Conservation (phyloP, 2,113 vertebrate genomes). For the Brachyhypopomus occidentalis region DNA sequence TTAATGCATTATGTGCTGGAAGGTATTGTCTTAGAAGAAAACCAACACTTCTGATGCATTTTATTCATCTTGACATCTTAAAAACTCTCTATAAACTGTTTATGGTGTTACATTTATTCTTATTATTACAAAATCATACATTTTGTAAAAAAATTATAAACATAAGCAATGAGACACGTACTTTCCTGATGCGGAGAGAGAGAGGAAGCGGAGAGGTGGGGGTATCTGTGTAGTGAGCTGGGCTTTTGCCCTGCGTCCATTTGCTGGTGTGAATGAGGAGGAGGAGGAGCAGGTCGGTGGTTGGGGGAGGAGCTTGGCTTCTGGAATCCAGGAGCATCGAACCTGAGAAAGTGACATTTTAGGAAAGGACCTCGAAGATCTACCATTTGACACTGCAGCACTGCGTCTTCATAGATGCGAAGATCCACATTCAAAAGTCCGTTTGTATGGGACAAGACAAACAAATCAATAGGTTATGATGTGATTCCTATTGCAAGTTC, state of each 20-base stretch:
- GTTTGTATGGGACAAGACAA: background rate
- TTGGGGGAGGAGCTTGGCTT: constrained; percentile 74
- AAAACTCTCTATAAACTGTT: too few species aligned
- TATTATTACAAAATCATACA: too few species aligned
- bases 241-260: constrained; percentile 71
- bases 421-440: background rate
- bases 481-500: background rate
- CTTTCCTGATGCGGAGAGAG: constrained; percentile 34
- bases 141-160: too few species aligned
- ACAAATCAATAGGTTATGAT: background rate
- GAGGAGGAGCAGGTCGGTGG: constrained; percentile 19
- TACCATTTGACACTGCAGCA: too few species aligned
- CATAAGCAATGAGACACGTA: constrained; percentile 2
- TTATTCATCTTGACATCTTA: too few species aligned
- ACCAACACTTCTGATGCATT: too few species aligned
- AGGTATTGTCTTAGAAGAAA: too few species aligned
- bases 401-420: background rate
- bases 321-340: constrained; percentile 78
- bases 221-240: constrained; percentile 18
- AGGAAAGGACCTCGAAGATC: background rate
- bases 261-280: constrained; percentile 46
- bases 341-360: constrained; percentile 69
- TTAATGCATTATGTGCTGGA: too few species aligned
- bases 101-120: too few species aligned
- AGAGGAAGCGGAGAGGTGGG: background rate